Evolutionary conservation across 2,113 vertebrate genomes (phyloP).

Genomic region (Pelusios castaneus): DNA sequence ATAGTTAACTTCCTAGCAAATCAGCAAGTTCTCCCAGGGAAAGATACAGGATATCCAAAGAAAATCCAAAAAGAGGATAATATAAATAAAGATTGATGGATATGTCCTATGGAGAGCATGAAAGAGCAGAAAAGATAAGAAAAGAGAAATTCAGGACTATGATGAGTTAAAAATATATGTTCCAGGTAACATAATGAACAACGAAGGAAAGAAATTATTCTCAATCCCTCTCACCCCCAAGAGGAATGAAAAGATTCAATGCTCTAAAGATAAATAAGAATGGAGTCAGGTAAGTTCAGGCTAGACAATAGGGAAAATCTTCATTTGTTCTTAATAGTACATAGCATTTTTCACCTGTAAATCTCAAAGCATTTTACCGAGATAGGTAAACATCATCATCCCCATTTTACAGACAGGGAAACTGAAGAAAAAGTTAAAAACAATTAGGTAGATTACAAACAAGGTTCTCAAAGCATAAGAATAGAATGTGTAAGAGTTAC

Average conservation of each 20-base stretch:
- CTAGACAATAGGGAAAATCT: background rate
- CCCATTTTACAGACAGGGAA: background rate
- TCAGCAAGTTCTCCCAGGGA: background rate
- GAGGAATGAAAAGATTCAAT: background rate
- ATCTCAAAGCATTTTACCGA: background rate
- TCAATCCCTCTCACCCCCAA: background rate
- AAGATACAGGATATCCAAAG: background rate
- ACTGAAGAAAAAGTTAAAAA: background rate
- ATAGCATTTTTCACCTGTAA: background rate
- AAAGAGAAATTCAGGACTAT: background rate
- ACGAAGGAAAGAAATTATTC: background rate
- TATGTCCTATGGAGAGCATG: background rate
- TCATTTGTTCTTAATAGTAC: background rate
- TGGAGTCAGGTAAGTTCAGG: background rate
- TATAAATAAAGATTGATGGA: background rate
- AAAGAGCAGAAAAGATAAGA: background rate
- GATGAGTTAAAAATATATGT: background rate
- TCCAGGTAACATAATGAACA: background rate
- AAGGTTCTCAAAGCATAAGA: constrained; percentile 36
- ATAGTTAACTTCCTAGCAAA: background rate
- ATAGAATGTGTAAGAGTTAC: constrained; percentile 45
- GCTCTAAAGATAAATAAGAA: background rate
- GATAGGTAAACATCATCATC: background rate
- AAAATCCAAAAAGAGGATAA: background rate
- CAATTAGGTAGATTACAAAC: background rate